phyloP scores from a whole-genome alignment of 2,888 invertebrate genomes.

The Tipula helvola region DNA sequence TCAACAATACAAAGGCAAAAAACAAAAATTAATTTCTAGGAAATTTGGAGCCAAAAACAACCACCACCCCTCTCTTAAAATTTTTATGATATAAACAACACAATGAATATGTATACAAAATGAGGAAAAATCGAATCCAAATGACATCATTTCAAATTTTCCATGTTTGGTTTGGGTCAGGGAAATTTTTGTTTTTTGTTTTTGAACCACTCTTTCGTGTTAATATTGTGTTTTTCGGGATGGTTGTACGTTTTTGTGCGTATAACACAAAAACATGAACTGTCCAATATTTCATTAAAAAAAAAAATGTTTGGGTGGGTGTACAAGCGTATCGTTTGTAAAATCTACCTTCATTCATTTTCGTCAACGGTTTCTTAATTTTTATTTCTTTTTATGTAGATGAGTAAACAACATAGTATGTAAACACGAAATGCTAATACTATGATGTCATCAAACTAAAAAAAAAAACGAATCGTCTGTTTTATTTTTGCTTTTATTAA shows the following conservation, averaged over 20 bases:
- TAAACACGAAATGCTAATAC: neutral
- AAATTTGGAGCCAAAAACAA: neutral
- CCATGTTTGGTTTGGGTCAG: neutral
- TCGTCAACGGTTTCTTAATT: neutral
- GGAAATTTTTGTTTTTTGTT: neutral
- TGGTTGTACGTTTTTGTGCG: neutral
- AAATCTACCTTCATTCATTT: neutral
- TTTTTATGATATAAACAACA: neutral
- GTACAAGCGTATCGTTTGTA: neutral
- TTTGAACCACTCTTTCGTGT: neutral
- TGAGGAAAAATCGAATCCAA: neutral
- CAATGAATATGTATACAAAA: neutral
- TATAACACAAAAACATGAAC: neutral
- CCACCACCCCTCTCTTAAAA: neutral
- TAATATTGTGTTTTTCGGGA: neutral
- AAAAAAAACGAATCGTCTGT: neutral
- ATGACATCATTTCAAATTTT: neutral
- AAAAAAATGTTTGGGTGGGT: neutral
- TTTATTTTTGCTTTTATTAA: neutral
- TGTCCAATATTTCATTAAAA: neutral
- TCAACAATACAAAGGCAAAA: neutral
- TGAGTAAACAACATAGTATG: neutral
- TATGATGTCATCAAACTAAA: neutral
- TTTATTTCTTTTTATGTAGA: neutral
- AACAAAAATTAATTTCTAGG: neutral